Conservation (phyloP, 1,140 invertebrate species). For the Nomia melanderi region DNA sequence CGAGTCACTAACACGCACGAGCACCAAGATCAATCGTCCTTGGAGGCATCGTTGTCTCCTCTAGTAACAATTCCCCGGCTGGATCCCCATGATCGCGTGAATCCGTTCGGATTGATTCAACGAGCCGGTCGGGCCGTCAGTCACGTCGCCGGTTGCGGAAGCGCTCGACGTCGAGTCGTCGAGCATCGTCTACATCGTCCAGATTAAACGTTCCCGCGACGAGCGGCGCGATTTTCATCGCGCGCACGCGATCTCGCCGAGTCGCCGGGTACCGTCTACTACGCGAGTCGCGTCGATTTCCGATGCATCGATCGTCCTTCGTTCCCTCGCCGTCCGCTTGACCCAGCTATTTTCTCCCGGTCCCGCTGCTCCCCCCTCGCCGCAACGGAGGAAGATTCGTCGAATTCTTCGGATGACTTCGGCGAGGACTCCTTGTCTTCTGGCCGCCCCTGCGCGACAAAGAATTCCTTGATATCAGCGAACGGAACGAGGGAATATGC, state of each 20-base stretch:
- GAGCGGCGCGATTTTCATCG: constrained; percentile 30
- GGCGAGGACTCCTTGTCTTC: too few species aligned
- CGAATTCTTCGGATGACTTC: constrained; percentile 17
- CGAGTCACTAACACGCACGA: constrained; percentile 55
- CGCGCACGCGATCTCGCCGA: background rate
- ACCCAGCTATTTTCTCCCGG: background rate
- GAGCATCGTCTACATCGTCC: constrained; percentile 27
- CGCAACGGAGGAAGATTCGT: background rate
- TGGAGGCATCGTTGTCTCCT: constrained; percentile 41
- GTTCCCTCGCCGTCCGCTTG: background rate
- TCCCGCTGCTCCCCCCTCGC: background rate
- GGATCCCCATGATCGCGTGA: constrained; percentile 31
- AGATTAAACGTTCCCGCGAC: constrained; percentile 30
- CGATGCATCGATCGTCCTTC: constrained; percentile 7
- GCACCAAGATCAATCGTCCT: constrained; percentile 42
- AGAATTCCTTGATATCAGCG: constrained; percentile 10
- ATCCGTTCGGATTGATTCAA: constrained; percentile 20
- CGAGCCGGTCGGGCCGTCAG: background rate
- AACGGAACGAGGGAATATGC: background rate
- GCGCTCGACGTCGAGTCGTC: constrained; percentile 16
- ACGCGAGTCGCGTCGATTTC: constrained; percentile 5
- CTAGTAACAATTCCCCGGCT: constrained; percentile 32
- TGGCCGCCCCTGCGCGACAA: background rate
- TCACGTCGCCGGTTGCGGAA: background rate
- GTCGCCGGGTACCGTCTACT: background rate